A percentile compares a stretch with the other conserved stretches of the same genome.
phyloP scores from a whole-genome alignment of 2,888 invertebrate genomes.

The Philopedon plagiatum region DNA sequence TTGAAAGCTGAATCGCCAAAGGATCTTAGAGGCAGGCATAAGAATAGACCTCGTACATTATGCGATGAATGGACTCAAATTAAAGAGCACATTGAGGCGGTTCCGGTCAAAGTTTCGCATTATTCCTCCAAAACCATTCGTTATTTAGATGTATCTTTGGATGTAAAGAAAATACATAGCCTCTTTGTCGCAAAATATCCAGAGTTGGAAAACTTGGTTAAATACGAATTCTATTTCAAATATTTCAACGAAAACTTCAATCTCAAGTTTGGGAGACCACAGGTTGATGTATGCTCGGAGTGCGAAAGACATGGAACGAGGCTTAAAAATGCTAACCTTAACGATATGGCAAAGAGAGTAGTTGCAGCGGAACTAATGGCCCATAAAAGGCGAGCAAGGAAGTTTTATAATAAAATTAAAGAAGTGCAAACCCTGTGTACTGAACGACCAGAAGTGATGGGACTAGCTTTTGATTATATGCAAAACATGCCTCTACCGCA shows the following conservation, averaged over 20 bases:
- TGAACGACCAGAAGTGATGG: conserved; percentile 43
- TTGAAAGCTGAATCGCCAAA: conserved; percentile 36
- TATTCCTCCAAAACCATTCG: conserved; percentile 51
- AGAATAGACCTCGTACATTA: conserved; percentile 47
- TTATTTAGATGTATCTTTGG: conserved; percentile 55
- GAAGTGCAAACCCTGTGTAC: conserved; percentile 36
- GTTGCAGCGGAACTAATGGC: conserved; percentile 35
- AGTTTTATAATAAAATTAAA: conserved; percentile 47
- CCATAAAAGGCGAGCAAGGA: conserved; percentile 37
- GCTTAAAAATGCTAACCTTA: conserved; percentile 23
- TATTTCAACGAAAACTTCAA: conserved; percentile 55
- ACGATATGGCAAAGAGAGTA: conserved; percentile 45
- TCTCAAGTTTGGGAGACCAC: conserved; percentile 20
- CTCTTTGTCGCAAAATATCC: conserved; percentile 52
- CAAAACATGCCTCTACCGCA: conserved; percentile 51
- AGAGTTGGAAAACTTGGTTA: conserved; percentile 51
- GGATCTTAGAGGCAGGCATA: conserved; percentile 46
- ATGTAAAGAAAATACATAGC: conserved; percentile 55
- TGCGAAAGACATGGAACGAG: conserved; percentile 37
- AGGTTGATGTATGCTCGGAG: conserved; percentile 42
- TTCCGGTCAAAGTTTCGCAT: conserved; percentile 50
- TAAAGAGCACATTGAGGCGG: conserved; percentile 46
- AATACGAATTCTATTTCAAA: conserved; percentile 51
- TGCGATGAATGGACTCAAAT: conserved; percentile 47
- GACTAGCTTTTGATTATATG: conserved; percentile 57